phyloP scores from a whole-genome alignment of 1,140 invertebrate species.

The Drosophila nannoptera region DNA sequence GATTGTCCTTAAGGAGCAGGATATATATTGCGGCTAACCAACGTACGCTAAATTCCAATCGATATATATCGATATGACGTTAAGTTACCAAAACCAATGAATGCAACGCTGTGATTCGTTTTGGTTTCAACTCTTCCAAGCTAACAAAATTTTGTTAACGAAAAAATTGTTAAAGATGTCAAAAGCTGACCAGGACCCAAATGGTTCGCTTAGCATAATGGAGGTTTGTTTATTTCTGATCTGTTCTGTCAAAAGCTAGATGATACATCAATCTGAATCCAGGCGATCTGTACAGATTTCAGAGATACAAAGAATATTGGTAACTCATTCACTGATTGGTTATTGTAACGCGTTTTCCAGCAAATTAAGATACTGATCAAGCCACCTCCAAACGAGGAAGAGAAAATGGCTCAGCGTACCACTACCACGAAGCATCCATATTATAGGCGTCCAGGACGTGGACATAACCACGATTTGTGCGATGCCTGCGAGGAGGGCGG shows the following conservation, averaged over 20 bases:
- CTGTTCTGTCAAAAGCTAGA: neutral
- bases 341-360: slow-evolving; percentile 80
- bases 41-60: neutral
- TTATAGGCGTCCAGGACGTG: slow-evolving; percentile 90
- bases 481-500: slow-evolving; percentile 96
- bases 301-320: neutral
- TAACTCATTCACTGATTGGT: neutral
- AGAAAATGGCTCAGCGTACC: slow-evolving; percentile 81
- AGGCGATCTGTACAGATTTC: neutral
- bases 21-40: neutral
- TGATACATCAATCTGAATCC: neutral
- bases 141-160: slow-evolving; percentile 51
- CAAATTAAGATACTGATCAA: slow-evolving; percentile 93
- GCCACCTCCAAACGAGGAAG: slow-evolving; percentile 89
- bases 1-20: no score
- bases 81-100: slow-evolving; percentile 9
- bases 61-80: slow-evolving; percentile 20
- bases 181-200: slow-evolving; percentile 70
- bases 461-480: slow-evolving; percentile 96
- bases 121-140: slow-evolving; percentile 43
- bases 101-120: slow-evolving; percentile 40
- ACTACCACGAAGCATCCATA: slow-evolving; percentile 88
- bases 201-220: slow-evolving; percentile 71
- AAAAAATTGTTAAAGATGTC: slow-evolving; percentile 61
- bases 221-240: slow-evolving; percentile 53